These are phyloP conservation scores for Drosophila navojoa DNA, from an alignment of 1,140 invertebrate species.

Conservation along the genomic window DNA sequence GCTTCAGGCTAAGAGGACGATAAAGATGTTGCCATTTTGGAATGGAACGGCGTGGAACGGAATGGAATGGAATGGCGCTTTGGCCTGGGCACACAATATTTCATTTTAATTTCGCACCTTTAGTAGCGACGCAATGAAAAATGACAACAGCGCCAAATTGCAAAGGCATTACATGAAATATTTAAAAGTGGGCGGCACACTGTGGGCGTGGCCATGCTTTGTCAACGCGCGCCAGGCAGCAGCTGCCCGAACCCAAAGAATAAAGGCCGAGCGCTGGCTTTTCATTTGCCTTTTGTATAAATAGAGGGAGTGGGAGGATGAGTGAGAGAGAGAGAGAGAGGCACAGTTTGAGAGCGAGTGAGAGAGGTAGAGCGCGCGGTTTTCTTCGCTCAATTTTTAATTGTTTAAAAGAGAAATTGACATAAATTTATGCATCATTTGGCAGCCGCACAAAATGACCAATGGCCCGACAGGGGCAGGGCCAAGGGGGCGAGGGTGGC, in stretches of 20 bases:
- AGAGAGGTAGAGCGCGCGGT: background rate
- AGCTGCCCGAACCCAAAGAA: background rate
- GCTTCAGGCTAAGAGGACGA: constrained; percentile 27
- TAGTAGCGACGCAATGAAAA: constrained; percentile 55
- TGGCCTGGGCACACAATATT: constrained; percentile 51
- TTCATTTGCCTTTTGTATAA: constrained; percentile 30
- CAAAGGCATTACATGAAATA: constrained; percentile 76
- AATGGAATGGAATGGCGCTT: constrained; percentile 5
- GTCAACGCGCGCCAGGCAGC: background rate
- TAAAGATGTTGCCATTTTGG: constrained; percentile 12
- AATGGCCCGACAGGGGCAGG: constrained; percentile 1
- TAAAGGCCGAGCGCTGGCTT: constrained; percentile 3
- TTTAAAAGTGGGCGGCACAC: constrained; percentile 34
- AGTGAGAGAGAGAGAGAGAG: background rate
- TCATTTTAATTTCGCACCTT: constrained; percentile 67
- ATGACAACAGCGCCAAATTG: constrained; percentile 69
- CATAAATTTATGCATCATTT: constrained; percentile 59
- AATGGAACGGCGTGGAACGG: too few relatives aligned
- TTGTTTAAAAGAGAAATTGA: constrained; percentile 51
- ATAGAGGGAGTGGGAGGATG: background rate
- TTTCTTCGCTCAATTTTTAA: constrained; percentile 35
- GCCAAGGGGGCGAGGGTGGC: background rate
- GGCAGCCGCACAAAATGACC: constrained; percentile 34
- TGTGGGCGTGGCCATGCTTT: constrained; percentile 8
- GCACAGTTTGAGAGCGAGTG: background rate